Percentiles rank a stretch among this genome's conserved stretches.
Evolutionary conservation across 2,888 invertebrate genomes (phyloP).

Genomic region (Leptopilina drosophilae): DNA sequence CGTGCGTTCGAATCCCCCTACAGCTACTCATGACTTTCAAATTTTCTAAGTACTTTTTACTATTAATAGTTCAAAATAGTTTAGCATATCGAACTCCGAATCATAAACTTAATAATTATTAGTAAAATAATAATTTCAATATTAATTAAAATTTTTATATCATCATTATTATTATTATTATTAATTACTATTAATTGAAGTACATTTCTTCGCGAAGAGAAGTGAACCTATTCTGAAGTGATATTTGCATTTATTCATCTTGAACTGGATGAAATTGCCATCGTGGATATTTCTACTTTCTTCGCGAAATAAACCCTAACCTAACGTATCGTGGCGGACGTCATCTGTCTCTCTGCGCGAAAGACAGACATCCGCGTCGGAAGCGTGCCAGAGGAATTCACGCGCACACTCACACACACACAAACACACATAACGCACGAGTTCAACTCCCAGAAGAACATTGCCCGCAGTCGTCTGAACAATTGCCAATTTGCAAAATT

Average conservation of each 20-base stretch:
- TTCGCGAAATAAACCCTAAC: constrained; percentile 11
- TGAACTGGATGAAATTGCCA: constrained; percentile 16
- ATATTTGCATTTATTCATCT: constrained; percentile 27
- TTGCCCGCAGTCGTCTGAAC: constrained; percentile 16
- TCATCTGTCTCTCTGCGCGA: constrained; percentile 35
- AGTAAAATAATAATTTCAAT: too few relatives aligned
- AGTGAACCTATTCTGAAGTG: not conserved
- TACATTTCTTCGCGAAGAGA: not conserved
- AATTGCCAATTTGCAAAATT: not conserved
- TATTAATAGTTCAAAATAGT: too few relatives aligned
- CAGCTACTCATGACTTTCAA: too few relatives aligned
- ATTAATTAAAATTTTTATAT: too few relatives aligned
- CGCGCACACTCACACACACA: not conserved
- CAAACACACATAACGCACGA: not conserved
- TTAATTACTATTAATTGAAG: too few relatives aligned
- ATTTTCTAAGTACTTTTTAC: too few relatives aligned
- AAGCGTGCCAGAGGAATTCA: constrained; percentile 41
- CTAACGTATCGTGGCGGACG: constrained; percentile 6
- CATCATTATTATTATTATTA: too few relatives aligned
- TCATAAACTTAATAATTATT: too few relatives aligned
- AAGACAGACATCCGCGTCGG: constrained; percentile 43
- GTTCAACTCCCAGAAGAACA: not conserved
- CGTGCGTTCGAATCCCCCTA: too few relatives aligned
- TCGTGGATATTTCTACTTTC: constrained; percentile 16
- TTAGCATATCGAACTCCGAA: too few relatives aligned